Evolutionary conservation across 2,888 invertebrate species (phyloP).

Genomic region (Timandra comae): DNA sequence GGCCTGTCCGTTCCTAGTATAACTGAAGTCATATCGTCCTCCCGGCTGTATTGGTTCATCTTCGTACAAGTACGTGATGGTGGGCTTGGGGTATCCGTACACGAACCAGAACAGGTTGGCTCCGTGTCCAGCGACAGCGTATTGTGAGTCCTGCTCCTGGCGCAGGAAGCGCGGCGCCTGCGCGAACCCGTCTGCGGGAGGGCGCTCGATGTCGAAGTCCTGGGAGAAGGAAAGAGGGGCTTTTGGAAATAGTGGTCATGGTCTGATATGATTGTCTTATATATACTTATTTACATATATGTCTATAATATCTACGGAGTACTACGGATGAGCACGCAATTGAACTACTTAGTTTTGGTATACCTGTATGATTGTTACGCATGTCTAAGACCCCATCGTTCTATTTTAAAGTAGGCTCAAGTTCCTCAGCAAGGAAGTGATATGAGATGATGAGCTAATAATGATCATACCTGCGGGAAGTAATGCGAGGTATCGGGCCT

Average conservation of each 20-base stretch:
- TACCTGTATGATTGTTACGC: no score
- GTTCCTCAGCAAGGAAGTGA: no score
- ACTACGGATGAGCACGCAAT: no score
- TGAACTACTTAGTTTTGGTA: no score
- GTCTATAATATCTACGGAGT: no score
- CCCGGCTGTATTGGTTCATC: constrained; percentile 88
- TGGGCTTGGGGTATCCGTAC: constrained; percentile 97
- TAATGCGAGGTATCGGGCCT: constrained; percentile 90
- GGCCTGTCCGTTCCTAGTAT: constrained; percentile 93
- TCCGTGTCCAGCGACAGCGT: constrained; percentile 94
- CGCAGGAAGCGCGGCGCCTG: constrained; percentile 92
- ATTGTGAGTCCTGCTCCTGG: constrained; percentile 90
- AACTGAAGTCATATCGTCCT: constrained; percentile 90
- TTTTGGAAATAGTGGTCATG: no score
- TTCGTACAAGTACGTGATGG: constrained; percentile 92
- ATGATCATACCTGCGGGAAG: constrained; percentile 83
- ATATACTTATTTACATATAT: no score
- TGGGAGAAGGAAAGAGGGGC: constrained; percentile 83
- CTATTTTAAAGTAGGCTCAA: no score
- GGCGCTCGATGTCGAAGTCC: constrained; percentile 93
- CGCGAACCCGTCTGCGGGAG: constrained; percentile 89
- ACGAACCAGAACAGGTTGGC: constrained; percentile 95
- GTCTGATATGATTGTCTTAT: no score
- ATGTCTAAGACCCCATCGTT: no score
- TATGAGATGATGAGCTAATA: no score